phyloP scores from a whole-genome alignment of 2,113 vertebrate genomes.

The Leiothrix lutea region DNA sequence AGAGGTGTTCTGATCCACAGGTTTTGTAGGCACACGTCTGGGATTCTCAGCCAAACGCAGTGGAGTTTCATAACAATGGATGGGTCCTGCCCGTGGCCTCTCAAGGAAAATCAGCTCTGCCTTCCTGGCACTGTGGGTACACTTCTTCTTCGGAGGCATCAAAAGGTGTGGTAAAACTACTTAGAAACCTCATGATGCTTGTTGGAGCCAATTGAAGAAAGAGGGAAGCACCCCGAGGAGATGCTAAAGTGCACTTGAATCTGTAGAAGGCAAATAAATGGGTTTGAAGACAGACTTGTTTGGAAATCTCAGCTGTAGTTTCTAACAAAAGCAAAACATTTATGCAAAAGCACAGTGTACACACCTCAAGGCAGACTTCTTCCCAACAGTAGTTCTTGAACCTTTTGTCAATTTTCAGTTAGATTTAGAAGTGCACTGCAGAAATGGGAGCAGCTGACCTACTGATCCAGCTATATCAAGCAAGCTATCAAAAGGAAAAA shows the following conservation, averaged over 20 bases:
- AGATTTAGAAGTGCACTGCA: background rate
- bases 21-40: conserved; percentile 71
- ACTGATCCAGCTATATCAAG: background rate
- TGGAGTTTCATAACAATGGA: conserved; percentile 61
- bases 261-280: conserved; percentile 42
- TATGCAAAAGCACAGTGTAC: background rate
- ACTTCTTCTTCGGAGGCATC: conserved; percentile 87
- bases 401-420: background rate
- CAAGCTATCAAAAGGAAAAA: background rate
- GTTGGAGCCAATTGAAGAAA: background rate
- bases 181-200: conserved; percentile 69
- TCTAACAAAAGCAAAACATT: background rate
- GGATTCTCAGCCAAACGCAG: conserved; percentile 69
- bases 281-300: background rate
- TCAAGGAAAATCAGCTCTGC: conserved; percentile 82
- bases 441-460: background rate
- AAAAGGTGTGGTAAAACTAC: background rate
- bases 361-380: background rate
- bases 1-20: conserved; percentile 30
- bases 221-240: background rate
- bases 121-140: conserved; percentile 47
- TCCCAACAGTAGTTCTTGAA: background rate
- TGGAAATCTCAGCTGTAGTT: background rate
- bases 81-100: conserved; percentile 71
- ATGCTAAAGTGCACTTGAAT: background rate